These are phyloP conservation scores for Ips typographus DNA, from an alignment of 1,140 invertebrate species.

Conservation along the genomic window DNA sequence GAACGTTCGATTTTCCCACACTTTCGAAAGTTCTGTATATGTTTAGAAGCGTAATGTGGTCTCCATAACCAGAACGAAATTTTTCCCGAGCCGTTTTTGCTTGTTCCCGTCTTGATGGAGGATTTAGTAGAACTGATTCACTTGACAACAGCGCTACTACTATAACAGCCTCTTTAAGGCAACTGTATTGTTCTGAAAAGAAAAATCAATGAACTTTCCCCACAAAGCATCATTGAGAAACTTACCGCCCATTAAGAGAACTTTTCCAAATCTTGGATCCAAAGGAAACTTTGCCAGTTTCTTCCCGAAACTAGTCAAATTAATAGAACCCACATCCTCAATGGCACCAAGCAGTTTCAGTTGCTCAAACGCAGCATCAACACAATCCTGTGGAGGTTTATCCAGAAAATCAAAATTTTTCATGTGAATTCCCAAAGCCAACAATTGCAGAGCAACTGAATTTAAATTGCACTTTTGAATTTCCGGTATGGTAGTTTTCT, in stretches of 20 bases:
- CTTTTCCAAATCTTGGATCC: constrained; percentile 86
- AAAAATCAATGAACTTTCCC: not conserved
- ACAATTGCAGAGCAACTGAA: constrained; percentile 65
- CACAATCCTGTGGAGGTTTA: constrained; percentile 71
- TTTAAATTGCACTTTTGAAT: constrained; percentile 66
- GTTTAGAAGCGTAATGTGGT: constrained; percentile 91
- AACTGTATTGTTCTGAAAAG: constrained; percentile 64
- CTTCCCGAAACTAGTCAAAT: constrained; percentile 78
- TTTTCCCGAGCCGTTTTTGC: constrained; percentile 71
- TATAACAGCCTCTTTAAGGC: constrained; percentile 79
- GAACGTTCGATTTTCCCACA: constrained; percentile 71
- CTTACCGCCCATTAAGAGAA: constrained; percentile 68
- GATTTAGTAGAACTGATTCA: constrained; percentile 63
- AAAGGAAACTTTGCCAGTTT: constrained; percentile 91
- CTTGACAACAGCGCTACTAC: constrained; percentile 60
- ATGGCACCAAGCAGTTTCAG: constrained; percentile 76
- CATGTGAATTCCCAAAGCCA: constrained; percentile 82
- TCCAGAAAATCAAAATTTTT: constrained; percentile 90
- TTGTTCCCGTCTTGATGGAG: constrained; percentile 65
- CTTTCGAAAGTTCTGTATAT: constrained; percentile 80
- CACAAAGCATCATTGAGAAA: not conserved
- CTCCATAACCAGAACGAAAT: constrained; percentile 85
- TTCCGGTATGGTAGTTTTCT: constrained; percentile 78
- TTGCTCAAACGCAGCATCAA: constrained; percentile 68
- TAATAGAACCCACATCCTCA: constrained; percentile 54